A percentile compares a stretch with the other conserved stretches of the same genome.
These are phyloP conservation scores for Suillia variegata DNA, from an alignment of 2,888 invertebrate genomes.

Conservation along the genomic window DNA sequence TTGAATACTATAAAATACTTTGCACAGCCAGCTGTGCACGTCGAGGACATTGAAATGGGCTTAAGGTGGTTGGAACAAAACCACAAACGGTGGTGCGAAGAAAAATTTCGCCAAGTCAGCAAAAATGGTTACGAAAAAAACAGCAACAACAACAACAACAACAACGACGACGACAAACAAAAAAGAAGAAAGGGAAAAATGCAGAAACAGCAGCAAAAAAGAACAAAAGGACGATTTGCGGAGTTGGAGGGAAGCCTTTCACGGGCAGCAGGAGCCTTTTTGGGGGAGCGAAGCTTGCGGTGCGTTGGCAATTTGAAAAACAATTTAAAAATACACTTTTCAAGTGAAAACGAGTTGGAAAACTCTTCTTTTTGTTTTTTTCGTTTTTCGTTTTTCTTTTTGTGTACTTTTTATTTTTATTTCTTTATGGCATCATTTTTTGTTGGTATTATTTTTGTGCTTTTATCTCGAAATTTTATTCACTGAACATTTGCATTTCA, in stretches of 20 bases:
- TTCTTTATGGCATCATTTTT: not conserved
- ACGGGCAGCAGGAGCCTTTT: not conserved
- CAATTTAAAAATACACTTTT: constrained; percentile 13
- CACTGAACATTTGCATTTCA: constrained; percentile 12
- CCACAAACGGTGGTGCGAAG: not conserved
- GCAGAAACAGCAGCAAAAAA: constrained; percentile 27
- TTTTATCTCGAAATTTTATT: constrained; percentile 3
- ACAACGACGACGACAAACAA: constrained; percentile 18
- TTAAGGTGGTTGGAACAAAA: not conserved
- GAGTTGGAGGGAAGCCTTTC: constrained; percentile 4
- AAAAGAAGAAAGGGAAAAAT: not conserved
- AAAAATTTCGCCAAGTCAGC: constrained; percentile 5
- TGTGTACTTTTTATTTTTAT: not conserved
- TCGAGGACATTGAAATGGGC: too few species aligned
- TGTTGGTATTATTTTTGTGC: not conserved
- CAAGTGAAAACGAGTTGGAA: constrained; percentile 11
- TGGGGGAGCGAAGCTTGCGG: constrained; percentile 36
- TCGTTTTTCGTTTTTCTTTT: not conserved
- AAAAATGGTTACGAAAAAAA: not conserved
- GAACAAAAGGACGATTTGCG: constrained; percentile 13
- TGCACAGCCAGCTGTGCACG: too few species aligned
- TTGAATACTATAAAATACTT: too few species aligned
- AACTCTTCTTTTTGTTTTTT: not conserved
- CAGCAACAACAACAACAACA: constrained; percentile 27
- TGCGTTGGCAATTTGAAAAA: constrained; percentile 47